Evolutionary conservation across 2,888 invertebrate genomes (phyloP), one percentile per base, ranked within the genome.

Genomic region (Ophion slaviceki): DNA sequence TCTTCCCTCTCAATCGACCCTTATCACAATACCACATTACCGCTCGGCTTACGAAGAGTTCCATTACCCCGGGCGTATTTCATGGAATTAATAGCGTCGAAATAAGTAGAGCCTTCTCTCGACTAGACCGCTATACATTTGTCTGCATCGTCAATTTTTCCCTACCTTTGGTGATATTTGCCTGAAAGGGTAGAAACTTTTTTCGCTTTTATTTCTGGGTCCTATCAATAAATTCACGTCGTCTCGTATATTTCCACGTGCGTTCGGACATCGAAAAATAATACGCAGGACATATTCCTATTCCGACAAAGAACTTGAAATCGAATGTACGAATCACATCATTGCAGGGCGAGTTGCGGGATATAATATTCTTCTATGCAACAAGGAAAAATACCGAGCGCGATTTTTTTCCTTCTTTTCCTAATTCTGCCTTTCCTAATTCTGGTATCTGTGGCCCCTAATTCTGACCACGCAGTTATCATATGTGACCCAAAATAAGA

Each of bases 21-120:
- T 90, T 90, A 92, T 92, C 91, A 89, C 91, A 92, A 90, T 92
- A 92, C 88, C 86, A 88, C 87, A 91, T 92, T 92, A 90, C 89
- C 85, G 82, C 75, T 82, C 67, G 84, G 80, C 88, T 90, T 89
- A 90, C 83, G 84, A 75, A 86, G 89, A 89, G 88, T 88, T 87
- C 91, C 91, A 92, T 92, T 92, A 93, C 66, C 91, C 88, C 84
- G n/a, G 67, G 67, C 74, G 36, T 80, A 36, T 59, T 47, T 32
- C 53, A 36, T 45, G 59, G 53, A 80, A 82, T 77, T 77, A 90
- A 90, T 88, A 89, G 89, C 85, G 91, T 90, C 89, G 81, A 90
- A 84, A 72, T 14, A 47, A n/a, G 6, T n/a, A 20, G 14, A n/a
- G n/a, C 40, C n/a, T n/a, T 20, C 28, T 11, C 6, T 8, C 32